phyloP scores from a whole-genome alignment of 2,113 vertebrate genomes.

The Alligator mississippiensis region DNA sequence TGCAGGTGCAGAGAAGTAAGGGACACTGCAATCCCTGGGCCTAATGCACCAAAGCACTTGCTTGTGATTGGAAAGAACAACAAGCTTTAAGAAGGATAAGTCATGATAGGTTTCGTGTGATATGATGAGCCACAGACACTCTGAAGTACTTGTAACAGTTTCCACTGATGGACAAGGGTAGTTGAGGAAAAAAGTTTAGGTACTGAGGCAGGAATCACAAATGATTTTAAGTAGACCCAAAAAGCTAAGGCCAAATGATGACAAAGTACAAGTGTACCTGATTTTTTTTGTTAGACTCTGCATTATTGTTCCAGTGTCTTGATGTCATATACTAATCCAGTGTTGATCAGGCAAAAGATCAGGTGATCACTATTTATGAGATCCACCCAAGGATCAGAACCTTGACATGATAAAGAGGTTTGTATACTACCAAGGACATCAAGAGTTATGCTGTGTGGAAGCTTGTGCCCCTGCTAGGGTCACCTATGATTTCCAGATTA shows the following conservation, averaged over 20 bases:
- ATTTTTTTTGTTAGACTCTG: neutral
- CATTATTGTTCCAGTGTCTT: too few species aligned
- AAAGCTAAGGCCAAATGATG: neutral
- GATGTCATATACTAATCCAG: too few species aligned
- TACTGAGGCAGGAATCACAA: neutral
- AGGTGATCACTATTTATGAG: too few species aligned
- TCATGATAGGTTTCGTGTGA: neutral
- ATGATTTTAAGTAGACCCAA: neutral
- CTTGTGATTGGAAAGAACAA: neutral
- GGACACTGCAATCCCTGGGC: neutral
- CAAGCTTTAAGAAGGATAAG: neutral
- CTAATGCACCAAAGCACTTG: neutral
- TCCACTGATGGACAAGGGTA: neutral
- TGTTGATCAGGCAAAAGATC: too few species aligned
- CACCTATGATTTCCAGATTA: too few species aligned
- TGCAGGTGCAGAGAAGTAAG: neutral
- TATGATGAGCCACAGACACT: neutral
- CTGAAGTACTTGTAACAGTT: neutral
- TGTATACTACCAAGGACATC: too few species aligned
- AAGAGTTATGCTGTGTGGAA: too few species aligned
- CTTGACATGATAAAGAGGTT: too few species aligned
- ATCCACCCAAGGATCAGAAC: too few species aligned
- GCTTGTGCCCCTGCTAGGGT: too few species aligned
- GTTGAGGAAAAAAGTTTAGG: neutral
- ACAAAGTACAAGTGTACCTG: neutral